A percentile compares a stretch with the other conserved stretches of the same genome.
Conservation (phyloP, 2,888 invertebrate species). For the Drymonia ruficornis region DNA sequence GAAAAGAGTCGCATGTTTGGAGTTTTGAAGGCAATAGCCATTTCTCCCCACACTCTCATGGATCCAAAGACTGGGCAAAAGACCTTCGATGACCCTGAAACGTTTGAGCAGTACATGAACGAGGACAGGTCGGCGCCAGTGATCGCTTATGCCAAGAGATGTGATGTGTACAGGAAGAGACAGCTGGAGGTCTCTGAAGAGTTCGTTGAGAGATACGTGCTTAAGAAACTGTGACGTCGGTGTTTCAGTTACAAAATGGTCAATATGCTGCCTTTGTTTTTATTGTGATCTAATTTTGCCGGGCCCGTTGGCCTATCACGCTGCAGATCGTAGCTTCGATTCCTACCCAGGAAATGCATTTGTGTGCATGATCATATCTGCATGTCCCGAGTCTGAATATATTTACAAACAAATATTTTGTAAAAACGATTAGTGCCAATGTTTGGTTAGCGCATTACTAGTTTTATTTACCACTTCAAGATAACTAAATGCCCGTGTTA, state of each 20-base stretch:
- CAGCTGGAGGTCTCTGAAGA: conserved; percentile 58
- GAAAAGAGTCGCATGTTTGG: conserved; percentile 51
- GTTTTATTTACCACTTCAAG: too few species aligned
- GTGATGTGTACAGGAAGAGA: conserved; percentile 41
- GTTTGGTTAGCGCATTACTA: too few species aligned
- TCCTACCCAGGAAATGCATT: too few species aligned
- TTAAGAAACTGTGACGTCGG: background rate
- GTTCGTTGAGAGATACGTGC: conserved; percentile 54
- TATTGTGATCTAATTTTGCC: conserved; percentile 1
- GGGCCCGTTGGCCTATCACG: too few species aligned
- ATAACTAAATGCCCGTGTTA: too few species aligned
- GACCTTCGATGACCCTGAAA: conserved; percentile 50
- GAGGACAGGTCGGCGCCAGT: conserved; percentile 50
- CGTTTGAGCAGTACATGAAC: conserved; percentile 37
- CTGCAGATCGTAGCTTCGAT: too few species aligned
- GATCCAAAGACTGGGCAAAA: conserved; percentile 42
- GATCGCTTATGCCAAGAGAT: conserved; percentile 37
- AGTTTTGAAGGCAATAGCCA: conserved; percentile 33
- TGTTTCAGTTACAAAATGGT: too few species aligned
- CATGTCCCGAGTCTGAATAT: too few species aligned
- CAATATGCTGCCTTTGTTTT: conserved; percentile 7
- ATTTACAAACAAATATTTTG: too few species aligned
- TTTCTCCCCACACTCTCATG: conserved; percentile 49
- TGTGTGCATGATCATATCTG: too few species aligned
- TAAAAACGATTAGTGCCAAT: too few species aligned